phyloP scores from a whole-genome alignment of 1,140 invertebrate species.

The Atta colombica region DNA sequence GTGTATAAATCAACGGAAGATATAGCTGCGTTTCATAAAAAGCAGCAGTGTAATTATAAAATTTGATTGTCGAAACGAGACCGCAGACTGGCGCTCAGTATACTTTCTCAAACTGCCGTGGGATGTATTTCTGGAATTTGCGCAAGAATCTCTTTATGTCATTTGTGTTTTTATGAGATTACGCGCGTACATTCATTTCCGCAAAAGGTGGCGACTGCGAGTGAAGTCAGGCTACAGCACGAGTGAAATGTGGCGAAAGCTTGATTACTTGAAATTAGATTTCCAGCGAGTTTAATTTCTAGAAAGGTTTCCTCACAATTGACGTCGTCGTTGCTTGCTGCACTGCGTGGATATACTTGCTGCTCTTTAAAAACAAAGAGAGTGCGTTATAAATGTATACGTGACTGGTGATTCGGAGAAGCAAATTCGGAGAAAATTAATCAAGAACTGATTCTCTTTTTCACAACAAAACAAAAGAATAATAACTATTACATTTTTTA shows the following conservation, averaged over 20 bases:
- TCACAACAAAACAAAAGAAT: constrained; percentile 8
- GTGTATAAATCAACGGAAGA: neutral
- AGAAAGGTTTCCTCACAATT: constrained; percentile 72
- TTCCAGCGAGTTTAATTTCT: constrained; percentile 74
- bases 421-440: constrained; percentile 49
- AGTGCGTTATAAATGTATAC: constrained; percentile 36
- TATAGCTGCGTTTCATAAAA: constrained; percentile 22
- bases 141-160: constrained; percentile 63
- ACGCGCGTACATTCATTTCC: constrained; percentile 62
- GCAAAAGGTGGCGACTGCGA: constrained; percentile 3
- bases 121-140: constrained; percentile 26
- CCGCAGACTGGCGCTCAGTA: neutral
- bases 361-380: constrained; percentile 65
- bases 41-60: constrained; percentile 46
- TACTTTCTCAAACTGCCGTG: constrained; percentile 1
- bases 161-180: constrained; percentile 67
- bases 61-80: constrained; percentile 48
- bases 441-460: neutral
- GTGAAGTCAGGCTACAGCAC: constrained; percentile 43
- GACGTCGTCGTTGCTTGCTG: constrained; percentile 65
- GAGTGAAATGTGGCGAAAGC: constrained; percentile 66
- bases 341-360: constrained; percentile 49
- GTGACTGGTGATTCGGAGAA: constrained; percentile 28
- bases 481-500: neutral
- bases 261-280: constrained; percentile 76